Base-by-base conservation (phyloP, 2,113 vertebrate species). In the Apus apus region DNA sequence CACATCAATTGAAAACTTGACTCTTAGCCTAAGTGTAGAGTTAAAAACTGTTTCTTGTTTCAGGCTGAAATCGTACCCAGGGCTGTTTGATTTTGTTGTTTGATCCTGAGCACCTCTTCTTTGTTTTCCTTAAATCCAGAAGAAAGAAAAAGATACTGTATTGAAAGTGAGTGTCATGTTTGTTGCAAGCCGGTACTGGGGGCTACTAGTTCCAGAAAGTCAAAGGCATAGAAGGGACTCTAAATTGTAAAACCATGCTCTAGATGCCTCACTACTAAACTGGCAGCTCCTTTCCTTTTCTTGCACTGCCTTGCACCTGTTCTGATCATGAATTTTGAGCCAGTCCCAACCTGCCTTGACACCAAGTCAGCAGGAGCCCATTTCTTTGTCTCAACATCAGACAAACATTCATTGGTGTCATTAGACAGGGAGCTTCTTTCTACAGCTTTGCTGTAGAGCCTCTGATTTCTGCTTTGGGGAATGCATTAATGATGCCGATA, bases 401-500 rank as follows among this genome's bases (percentile, higher is more conserved):
- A 29, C 11, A 51, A 87, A 68, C 46, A 65, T 79, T 82, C 73
- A 36, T 36, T 34, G 7, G 23, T 94, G 48, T 92, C 86, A 58
- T 94, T 96, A 95, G 90, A 95, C 13, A 79, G 29, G 53, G 21
- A 91, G 11, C 3, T 11, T 87, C 53, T 87, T 95, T 78, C 86
- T 53, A 18, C 19, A 40, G 21, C 45, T 85, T 91, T 45, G 21
- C 29, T 84, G 38, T 38, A 90, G 53, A 85, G n/a, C 50, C 70
- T 92, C 93, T 94, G 87, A 94, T 89, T 94, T 97, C 89, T 94
- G 93, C 93, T 94, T 95, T 94, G 91, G 89, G 93, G 84, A 95
- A 94, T 82, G 93, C 77, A 96, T 93, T 94, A 96, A 93, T 92
- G 94, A 94, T 95, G 94, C 86, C n/a, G 61, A 94, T 43, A 94